Evolutionary conservation across 1,140 invertebrate genomes (phyloP), one percentile per base, ranked within the genome.

Genomic region (Drosophila pallidifrons): DNA sequence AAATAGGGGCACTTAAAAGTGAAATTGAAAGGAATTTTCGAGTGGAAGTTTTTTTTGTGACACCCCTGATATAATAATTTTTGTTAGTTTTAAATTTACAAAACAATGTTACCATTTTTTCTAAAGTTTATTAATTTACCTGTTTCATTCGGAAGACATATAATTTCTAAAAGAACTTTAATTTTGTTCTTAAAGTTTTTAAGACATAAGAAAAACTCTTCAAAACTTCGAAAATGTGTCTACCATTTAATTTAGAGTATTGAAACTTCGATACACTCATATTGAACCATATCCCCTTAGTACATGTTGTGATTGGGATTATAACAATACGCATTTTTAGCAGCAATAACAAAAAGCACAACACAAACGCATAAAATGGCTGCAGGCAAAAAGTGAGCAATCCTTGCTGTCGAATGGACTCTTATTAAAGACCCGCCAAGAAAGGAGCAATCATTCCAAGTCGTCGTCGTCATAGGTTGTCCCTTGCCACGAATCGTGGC

Each of bases 371-470:
- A 67, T 63, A 46, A 59, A 64, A 66, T 47, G 45, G 83, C 85
- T 79, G 61, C 65, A 61, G 81, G 85, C 71, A 5, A 87, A 81
- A 57, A 58, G 15, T 79, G 86, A 85, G 86, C 85, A 90, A 79
- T 89, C 65, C 64, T 16, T 6, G 20, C 13, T 32, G 51, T 25
- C 51, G 25, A 32, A 30, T 41, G 59, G 49, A 46, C 67, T 49
- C 52, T 55, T 77, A 88, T 82, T 88, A 80, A 88, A 80, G 82
- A 88, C 77, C 86, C 75, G 75, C 69, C 60, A 65, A 58, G 77
- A 74, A 75, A 79, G 71, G 71, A 78, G 64, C 73, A 77, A 63
- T 74, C 61, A 75, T 51, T 35, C 32, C 32, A 47, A 16, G 60
- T 25, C 49, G 35, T 6, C 2, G 47, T 32, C 25, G 47, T 28